phyloP scores from a whole-genome alignment of 1,140 invertebrate genomes.

The Drosophila truncata region DNA sequence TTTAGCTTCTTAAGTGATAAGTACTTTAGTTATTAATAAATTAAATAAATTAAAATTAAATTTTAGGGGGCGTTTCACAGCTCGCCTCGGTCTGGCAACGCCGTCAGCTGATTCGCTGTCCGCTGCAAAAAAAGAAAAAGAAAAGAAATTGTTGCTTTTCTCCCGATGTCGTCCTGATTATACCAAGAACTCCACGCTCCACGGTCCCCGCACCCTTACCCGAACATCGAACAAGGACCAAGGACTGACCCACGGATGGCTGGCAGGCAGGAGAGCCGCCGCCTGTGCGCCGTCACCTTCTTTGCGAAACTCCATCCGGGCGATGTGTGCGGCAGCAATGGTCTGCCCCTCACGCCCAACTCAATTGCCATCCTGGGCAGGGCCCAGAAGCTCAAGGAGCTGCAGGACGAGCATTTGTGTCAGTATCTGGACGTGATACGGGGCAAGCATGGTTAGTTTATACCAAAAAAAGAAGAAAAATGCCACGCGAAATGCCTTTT shows the following conservation, averaged over 20 bases:
- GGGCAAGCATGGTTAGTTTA: conserved; percentile 98
- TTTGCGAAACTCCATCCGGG: conserved; percentile 95
- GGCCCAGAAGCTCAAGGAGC: conserved; percentile 93
- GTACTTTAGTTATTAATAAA: neutral
- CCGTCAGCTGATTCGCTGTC: conserved; percentile 24
- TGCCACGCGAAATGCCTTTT: neutral
- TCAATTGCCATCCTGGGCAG: conserved; percentile 97
- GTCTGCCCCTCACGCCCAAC: conserved; percentile 97
- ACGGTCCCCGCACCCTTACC: neutral
- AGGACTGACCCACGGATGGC: conserved; percentile 9
- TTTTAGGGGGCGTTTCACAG: conserved; percentile 20
- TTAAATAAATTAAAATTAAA: too few relatives aligned
- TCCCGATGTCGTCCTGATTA: neutral
- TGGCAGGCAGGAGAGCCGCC: conserved; percentile 37
- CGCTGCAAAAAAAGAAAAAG: conserved; percentile 7
- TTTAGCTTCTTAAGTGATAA: neutral
- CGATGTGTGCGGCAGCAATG: conserved; percentile 97
- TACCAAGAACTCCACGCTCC: neutral
- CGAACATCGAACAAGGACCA: neutral
- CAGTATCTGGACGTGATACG: conserved; percentile 96
- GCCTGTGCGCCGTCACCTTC: conserved; percentile 93
- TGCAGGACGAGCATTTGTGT: conserved; percentile 93
- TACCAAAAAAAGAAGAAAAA: too few relatives aligned
- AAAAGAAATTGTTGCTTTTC: conserved; percentile 47
- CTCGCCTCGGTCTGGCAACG: conserved; percentile 6